phyloP scores from a whole-genome alignment of 2,888 invertebrate species.

The Meliscaeva auricollis region DNA sequence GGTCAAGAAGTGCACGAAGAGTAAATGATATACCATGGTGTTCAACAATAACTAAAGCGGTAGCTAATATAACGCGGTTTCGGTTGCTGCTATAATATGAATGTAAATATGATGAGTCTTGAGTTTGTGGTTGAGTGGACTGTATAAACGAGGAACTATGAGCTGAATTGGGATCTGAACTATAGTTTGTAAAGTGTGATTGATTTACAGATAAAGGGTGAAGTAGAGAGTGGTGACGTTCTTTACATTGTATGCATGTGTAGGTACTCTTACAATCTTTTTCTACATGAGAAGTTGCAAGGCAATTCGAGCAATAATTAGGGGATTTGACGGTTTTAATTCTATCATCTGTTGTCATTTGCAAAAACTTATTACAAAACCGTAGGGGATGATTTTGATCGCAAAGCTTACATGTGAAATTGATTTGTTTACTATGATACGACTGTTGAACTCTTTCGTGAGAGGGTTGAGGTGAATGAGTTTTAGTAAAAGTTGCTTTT shows the following conservation, averaged over 20 bases:
- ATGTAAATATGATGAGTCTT: background rate
- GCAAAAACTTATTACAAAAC: conserved; percentile 16
- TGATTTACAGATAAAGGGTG: background rate
- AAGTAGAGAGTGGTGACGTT: conserved; percentile 36
- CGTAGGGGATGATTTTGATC: conserved; percentile 21
- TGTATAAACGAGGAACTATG: background rate
- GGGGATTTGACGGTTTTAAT: background rate
- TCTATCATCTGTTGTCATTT: conserved; percentile 17
- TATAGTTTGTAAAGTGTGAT: background rate
- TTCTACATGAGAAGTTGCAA: conserved; percentile 10
- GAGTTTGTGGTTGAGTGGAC: background rate
- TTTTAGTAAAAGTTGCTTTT: background rate
- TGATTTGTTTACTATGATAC: background rate
- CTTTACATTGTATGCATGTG: conserved; percentile 20
- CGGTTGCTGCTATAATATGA: background rate
- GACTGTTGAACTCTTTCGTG: background rate
- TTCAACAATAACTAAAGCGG: conserved; percentile 4
- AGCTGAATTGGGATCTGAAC: conserved; percentile 5
- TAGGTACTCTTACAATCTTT: conserved; percentile 32
- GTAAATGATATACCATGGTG: conserved; percentile 4
- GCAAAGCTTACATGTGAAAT: conserved; percentile 21
- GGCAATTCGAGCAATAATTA: conserved; percentile 27
- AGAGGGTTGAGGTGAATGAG: background rate
- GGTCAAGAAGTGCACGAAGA: conserved; percentile 12
- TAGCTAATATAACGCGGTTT: conserved; percentile 9